These are phyloP conservation scores for Heterohyrax brucei DNA, from an alignment of 2,797 vertebrate genomes.

Conservation along the genomic window DNA sequence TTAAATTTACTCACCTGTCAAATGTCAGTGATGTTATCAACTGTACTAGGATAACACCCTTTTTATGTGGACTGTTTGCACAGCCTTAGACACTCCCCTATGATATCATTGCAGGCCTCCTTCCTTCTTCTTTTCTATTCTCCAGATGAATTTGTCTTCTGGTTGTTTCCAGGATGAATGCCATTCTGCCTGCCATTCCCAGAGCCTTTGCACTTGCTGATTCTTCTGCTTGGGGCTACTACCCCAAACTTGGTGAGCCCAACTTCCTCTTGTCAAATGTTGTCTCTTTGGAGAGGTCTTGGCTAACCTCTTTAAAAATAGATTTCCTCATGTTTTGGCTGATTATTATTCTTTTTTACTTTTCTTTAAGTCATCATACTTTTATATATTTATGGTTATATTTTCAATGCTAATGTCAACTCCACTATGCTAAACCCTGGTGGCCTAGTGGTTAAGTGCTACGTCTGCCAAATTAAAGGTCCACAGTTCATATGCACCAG, in stretches of 20 bases:
- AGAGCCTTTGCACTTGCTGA: not conserved
- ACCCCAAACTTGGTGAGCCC: not conserved
- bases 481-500: too few relatives aligned
- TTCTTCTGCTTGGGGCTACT: not conserved
- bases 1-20: conserved; percentile 64
- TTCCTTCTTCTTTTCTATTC: not conserved
- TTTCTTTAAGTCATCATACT: not conserved
- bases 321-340: not conserved
- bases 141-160: conserved; percentile 24
- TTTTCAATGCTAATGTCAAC: not conserved
- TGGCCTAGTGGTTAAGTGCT: too few relatives aligned
- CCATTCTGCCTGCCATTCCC: not conserved
- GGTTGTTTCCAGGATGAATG: not conserved
- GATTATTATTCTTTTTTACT: not conserved
- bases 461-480: too few relatives aligned
- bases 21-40: not conserved
- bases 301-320: not conserved
- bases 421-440: too few relatives aligned
- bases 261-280: not conserved
- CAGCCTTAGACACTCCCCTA: not conserved
- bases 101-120: not conserved
- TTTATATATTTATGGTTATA: conserved; percentile 1
- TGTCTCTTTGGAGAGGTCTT: not conserved
- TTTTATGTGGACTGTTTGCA: not conserved
- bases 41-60: not conserved